A percentile compares a stretch with the other conserved stretches of the same genome.
These are phyloP conservation scores for Mythimna albipuncta DNA, from an alignment of 2,888 invertebrate species.

Conservation along the genomic window DNA sequence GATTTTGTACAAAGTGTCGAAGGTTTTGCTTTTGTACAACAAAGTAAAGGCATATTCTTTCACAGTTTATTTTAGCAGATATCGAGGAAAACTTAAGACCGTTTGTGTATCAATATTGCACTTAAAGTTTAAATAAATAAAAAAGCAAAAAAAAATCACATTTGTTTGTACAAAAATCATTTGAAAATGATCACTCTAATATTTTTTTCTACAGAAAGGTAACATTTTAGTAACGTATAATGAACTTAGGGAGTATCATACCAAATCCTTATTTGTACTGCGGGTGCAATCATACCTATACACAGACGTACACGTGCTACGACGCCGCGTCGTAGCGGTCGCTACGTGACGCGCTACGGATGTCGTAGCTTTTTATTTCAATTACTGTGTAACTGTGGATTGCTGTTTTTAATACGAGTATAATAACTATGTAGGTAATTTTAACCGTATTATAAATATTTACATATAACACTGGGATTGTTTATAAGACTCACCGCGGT, in stretches of 20 bases:
- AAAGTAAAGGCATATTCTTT: background rate
- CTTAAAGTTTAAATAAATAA: no score
- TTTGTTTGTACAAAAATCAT: no score
- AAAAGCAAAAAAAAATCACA: no score
- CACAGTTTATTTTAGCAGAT: background rate
- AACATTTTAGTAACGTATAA: slow-evolving; percentile 17
- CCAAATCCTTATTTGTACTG: slow-evolving; percentile 65
- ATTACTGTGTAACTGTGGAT: slow-evolving; percentile 47
- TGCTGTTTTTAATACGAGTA: slow-evolving; percentile 38
- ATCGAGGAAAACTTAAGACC: background rate
- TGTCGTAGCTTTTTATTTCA: slow-evolving; percentile 60
- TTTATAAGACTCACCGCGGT: no score
- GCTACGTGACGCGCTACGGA: slow-evolving; percentile 69
- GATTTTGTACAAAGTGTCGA: background rate
- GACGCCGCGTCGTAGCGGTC: slow-evolving; percentile 71
- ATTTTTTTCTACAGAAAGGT: no score
- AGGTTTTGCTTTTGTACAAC: background rate
- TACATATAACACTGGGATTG: background rate
- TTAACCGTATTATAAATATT: background rate
- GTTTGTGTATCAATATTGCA: no score
- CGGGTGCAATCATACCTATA: slow-evolving; percentile 61
- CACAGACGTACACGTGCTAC: slow-evolving; percentile 66
- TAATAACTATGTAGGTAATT: slow-evolving; percentile 24
- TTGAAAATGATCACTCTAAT: background rate
- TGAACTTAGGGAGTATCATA: slow-evolving; percentile 55